A percentile compares a stretch with the other conserved stretches of the same genome.
These are phyloP conservation scores for Hyles vespertilio DNA, from an alignment of 1,140 invertebrate genomes.

Conservation along the genomic window DNA sequence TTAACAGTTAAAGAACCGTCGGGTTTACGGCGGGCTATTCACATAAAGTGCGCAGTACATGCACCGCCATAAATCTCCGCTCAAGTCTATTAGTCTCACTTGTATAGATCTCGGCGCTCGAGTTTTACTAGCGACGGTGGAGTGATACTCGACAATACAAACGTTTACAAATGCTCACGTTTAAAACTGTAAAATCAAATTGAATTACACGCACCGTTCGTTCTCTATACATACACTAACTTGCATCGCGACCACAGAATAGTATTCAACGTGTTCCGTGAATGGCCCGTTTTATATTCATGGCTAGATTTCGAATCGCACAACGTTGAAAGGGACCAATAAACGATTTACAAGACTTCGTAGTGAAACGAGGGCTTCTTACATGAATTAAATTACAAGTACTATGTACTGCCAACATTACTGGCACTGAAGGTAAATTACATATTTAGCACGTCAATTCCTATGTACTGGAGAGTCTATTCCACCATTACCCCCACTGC, in stretches of 20 bases:
- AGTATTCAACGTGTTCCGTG: slow-evolving; percentile 18
- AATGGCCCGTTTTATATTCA: slow-evolving; percentile 8
- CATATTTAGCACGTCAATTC: no score
- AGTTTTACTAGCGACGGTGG: slow-evolving; percentile 30
- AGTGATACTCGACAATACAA: slow-evolving; percentile 30
- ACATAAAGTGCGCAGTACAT: slow-evolving; percentile 50
- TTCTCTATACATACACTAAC: slow-evolving; percentile 14
- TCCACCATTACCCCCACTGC: no score
- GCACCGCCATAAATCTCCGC: slow-evolving; percentile 52
- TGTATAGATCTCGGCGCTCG: slow-evolving; percentile 13
- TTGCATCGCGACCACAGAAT: slow-evolving; percentile 15
- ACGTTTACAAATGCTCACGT: slow-evolving; percentile 30
- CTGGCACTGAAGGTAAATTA: no score
- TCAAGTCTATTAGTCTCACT: slow-evolving; percentile 50
- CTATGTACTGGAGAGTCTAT: no score
- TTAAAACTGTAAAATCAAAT: slow-evolving; percentile 33
- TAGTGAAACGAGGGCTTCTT: no score
- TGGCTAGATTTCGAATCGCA: neutral
- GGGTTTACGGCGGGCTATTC: slow-evolving; percentile 51
- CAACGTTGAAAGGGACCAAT: no score
- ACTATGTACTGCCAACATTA: no score
- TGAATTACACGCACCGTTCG: slow-evolving; percentile 29
- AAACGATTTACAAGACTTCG: no score
- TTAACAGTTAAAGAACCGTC: slow-evolving; percentile 60
- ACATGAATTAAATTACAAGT: no score